Evolutionary conservation across 2,888 invertebrate genomes (phyloP).

Genomic region (Drosophila buzzatii): DNA sequence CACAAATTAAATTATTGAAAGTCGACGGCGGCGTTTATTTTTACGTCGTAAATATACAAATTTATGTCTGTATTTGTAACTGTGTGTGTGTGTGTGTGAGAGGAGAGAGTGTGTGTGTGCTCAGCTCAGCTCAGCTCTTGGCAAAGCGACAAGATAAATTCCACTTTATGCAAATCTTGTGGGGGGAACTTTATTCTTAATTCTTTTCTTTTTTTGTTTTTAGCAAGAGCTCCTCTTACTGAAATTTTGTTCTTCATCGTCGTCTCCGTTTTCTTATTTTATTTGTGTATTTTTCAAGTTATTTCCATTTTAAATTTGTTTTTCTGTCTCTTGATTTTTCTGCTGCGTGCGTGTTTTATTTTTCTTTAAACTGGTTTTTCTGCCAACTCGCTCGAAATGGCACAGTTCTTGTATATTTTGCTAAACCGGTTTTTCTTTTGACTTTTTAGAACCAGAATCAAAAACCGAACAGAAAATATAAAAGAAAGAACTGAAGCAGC

Average conservation of each 20-base stretch:
- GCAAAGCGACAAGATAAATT: slow-evolving; percentile 64
- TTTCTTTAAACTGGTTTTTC: slow-evolving; percentile 80
- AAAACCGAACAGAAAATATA: slow-evolving; percentile 16
- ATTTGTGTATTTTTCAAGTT: slow-evolving; percentile 41
- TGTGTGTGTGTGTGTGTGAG: slow-evolving; percentile 4
- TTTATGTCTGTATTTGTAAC: slow-evolving; percentile 57
- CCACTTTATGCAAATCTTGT: slow-evolving; percentile 80
- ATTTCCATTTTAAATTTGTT: slow-evolving; percentile 80
- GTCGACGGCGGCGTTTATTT: slow-evolving; percentile 71
- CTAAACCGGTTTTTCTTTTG: slow-evolving; percentile 78
- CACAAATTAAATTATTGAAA: slow-evolving; percentile 79
- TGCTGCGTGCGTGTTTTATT: slow-evolving; percentile 50
- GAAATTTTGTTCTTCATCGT: slow-evolving; percentile 9
- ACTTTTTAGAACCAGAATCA: slow-evolving; percentile 66
- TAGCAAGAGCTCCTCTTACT: slow-evolving; percentile 41
- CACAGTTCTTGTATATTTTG: slow-evolving; percentile 78
- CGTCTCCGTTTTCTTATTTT: slow-evolving; percentile 13
- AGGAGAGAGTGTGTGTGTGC: slow-evolving; percentile 7
- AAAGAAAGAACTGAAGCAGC: slow-evolving; percentile 3
- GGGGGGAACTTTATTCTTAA: slow-evolving; percentile 58
- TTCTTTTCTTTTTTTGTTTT: slow-evolving; percentile 17
- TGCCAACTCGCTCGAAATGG: slow-evolving; percentile 75
- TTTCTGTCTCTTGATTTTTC: slow-evolving; percentile 64
- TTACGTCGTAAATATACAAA: slow-evolving; percentile 81
- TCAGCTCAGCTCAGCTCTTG: slow-evolving; percentile 32